Evolutionary conservation across 2,888 invertebrate genomes (phyloP).

Genomic region (Omphaloscelis lunosa): DNA sequence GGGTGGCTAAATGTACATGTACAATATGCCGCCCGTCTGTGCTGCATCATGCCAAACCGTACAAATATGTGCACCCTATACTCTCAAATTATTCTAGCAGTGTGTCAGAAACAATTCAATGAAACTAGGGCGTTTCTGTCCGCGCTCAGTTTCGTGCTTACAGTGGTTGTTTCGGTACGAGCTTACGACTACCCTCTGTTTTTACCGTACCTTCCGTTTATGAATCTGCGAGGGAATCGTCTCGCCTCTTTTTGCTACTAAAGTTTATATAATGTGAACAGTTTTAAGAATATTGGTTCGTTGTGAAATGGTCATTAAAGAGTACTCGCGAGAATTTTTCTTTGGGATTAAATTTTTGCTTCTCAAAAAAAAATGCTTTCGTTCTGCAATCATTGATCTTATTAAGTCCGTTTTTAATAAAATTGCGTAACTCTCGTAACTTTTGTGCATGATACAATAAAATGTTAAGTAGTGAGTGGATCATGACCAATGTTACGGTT

Average conservation of each 20-base stretch:
- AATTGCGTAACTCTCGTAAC: background rate
- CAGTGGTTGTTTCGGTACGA: constrained; percentile 63
- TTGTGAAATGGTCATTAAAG: constrained; percentile 17
- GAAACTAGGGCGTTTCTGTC: constrained; percentile 69
- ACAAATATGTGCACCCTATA: no score
- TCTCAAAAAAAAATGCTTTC: no score
- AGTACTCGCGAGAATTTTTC: background rate
- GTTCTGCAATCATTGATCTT: background rate
- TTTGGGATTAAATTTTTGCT: background rate
- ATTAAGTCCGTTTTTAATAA: background rate
- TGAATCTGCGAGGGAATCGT: constrained; percentile 47
- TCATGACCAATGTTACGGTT: background rate
- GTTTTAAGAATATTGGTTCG: constrained; percentile 48
- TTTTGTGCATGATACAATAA: background rate
- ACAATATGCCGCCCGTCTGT: no score
- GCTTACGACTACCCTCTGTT: constrained; percentile 65
- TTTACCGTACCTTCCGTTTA: constrained; percentile 53
- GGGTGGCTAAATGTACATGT: no score
- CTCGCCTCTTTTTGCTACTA: constrained; percentile 38
- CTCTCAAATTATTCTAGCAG: background rate
- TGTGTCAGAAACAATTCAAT: constrained; percentile 64
- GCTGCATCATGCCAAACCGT: no score
- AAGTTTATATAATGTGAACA: constrained; percentile 38
- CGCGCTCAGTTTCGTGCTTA: constrained; percentile 63
- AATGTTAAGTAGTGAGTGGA: background rate